Conservation (phyloP, 2,797 vertebrate species). For the Tinamus major region DNA sequence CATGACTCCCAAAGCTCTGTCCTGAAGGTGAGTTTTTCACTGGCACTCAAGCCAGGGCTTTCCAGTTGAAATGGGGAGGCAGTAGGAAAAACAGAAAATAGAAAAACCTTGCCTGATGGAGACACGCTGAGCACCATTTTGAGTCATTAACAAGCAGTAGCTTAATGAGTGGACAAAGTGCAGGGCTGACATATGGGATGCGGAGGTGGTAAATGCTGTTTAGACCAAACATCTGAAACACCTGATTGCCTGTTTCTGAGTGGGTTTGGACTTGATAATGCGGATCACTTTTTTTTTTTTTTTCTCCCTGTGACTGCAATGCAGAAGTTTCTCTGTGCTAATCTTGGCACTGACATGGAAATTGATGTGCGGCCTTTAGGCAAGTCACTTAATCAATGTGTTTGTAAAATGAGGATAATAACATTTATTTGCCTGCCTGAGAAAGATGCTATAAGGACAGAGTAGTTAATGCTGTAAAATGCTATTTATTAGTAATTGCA, state of each 20-base stretch:
- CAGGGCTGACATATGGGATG: too few relatives aligned
- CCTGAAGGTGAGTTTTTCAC: neutral
- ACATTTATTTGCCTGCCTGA: conserved; percentile 50
- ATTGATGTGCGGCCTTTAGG: conserved; percentile 67
- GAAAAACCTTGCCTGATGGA: neutral
- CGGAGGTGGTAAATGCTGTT: neutral
- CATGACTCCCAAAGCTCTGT: neutral
- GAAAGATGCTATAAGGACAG: conserved; percentile 34
- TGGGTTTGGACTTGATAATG: neutral
- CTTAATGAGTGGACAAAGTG: neutral
- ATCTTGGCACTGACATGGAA: conserved; percentile 27
- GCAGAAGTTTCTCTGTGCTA: conserved; percentile 21
- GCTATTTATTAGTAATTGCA: conserved; percentile 43
- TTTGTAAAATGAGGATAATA: conserved; percentile 65
- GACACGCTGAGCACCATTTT: neutral
- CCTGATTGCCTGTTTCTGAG: neutral
- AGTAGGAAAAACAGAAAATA: neutral
- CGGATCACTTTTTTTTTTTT: neutral
- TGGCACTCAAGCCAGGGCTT: neutral
- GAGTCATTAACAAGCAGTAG: neutral
- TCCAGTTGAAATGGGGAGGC: neutral
- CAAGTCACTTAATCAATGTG: conserved; percentile 70
- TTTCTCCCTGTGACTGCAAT: neutral
- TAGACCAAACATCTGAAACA: neutral
- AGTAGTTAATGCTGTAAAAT: conserved; percentile 43